Percentiles rank a stretch among this genome's conserved stretches.
These are phyloP conservation scores for Anarrhichthys ocellatus DNA, from an alignment of 2,113 vertebrate genomes.

Conservation along the genomic window DNA sequence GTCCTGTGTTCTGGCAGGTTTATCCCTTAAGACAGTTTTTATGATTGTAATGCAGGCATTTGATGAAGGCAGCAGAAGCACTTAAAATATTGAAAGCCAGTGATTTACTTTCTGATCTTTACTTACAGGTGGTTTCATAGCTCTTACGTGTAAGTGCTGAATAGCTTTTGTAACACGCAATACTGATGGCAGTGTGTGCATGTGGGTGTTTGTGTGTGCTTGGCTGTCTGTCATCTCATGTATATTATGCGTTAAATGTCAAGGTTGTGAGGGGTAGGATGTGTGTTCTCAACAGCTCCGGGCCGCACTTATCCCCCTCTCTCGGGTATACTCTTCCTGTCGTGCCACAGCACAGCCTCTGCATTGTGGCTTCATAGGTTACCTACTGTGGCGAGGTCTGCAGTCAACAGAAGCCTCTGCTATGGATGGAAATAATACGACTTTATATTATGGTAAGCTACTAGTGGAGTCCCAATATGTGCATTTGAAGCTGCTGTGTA, in stretches of 20 bases:
- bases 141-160: constrained; percentile 17
- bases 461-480: neutral
- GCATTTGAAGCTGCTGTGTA: neutral
- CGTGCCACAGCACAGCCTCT: constrained; percentile 14
- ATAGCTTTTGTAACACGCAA: neutral
- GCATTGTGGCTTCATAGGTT: constrained; percentile 43
- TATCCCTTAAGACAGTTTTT: constrained; percentile 1
- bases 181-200: neutral
- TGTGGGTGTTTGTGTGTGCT: neutral
- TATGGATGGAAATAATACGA: constrained; percentile 46
- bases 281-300: constrained; percentile 20
- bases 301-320: constrained; percentile 33
- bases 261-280: constrained; percentile 35
- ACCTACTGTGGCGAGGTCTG: constrained; percentile 34
- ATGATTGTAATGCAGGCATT: neutral
- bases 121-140: constrained; percentile 24
- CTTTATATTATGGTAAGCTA: constrained; percentile 39
- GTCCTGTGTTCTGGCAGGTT: neutral
- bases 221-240: constrained; percentile 24
- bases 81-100: neutral
- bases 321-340: constrained; percentile 32
- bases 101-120: constrained; percentile 8
- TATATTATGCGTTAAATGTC: constrained; percentile 62
- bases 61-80: neutral
- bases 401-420: constrained; percentile 34